These are phyloP conservation scores for Thalassarche chlororhynchos DNA, from an alignment of 2,113 vertebrate species.

Conservation along the genomic window DNA sequence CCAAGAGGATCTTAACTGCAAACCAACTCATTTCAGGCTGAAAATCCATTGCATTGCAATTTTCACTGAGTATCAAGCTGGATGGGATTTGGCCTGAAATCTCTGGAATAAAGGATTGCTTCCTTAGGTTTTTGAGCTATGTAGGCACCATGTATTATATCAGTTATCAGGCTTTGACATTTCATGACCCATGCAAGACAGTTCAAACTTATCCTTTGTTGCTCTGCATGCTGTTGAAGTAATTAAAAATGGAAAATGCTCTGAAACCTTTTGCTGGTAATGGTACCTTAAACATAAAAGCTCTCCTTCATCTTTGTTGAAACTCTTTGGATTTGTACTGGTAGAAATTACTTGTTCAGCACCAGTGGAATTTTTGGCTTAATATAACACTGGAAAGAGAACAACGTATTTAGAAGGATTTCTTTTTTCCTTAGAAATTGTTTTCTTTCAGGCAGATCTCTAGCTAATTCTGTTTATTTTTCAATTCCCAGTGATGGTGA, in stretches of 20 bases:
- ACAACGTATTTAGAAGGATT: not conserved
- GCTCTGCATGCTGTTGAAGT: not conserved
- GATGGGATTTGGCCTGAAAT: not conserved
- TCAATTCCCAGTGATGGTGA: not conserved
- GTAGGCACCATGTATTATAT: not conserved
- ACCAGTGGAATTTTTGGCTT: not conserved
- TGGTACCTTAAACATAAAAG: not conserved
- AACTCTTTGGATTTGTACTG: not conserved
- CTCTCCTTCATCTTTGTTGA: not conserved
- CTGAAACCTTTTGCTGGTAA: not conserved
- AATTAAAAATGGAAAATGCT: conserved; percentile 19
- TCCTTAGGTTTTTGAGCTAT: not conserved
- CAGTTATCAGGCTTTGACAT: not conserved
- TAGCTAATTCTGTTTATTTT: conserved; percentile 18
- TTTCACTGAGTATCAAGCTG: not conserved
- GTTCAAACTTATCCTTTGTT: not conserved
- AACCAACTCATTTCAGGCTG: conserved; percentile 7
- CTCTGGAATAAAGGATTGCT: not conserved
- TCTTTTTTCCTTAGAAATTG: not conserved
- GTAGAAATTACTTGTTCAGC: not conserved
- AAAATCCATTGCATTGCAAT: conserved; percentile 21
- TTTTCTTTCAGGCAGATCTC: not conserved
- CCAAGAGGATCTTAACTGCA: not conserved
- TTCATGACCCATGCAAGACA: not conserved
- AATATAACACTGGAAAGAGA: not conserved